phyloP scores from a whole-genome alignment of 2,113 vertebrate species.

The Oncorhynchus tshawytscha region DNA sequence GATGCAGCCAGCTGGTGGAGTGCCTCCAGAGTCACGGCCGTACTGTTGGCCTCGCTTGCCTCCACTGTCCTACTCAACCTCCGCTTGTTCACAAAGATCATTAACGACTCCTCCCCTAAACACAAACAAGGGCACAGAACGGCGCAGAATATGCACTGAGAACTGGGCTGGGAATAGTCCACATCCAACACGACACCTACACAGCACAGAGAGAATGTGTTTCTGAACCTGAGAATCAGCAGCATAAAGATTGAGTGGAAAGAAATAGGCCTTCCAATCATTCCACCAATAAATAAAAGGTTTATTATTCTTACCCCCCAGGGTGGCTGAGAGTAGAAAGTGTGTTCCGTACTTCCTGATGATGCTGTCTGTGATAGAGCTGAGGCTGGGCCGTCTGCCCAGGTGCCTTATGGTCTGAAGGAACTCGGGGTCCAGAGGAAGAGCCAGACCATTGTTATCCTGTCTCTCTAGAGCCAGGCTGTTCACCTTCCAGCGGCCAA shows the following conservation, averaged over 20 bases:
- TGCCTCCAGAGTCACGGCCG: conserved; percentile 76
- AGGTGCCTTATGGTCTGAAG: conserved; percentile 79
- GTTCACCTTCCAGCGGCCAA: conserved; percentile 84
- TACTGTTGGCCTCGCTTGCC: conserved; percentile 70
- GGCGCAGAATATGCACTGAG: neutral
- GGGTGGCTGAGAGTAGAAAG: conserved; percentile 78
- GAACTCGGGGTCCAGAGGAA: conserved; percentile 80
- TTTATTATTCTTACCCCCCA: conserved; percentile 72
- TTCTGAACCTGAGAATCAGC: neutral
- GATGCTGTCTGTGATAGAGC: conserved; percentile 77
- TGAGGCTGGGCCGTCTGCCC: conserved; percentile 76
- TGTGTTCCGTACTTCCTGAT: conserved; percentile 82
- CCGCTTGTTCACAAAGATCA: conserved; percentile 83
- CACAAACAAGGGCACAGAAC: neutral
- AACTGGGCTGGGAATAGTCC: neutral
- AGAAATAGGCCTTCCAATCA: too few species aligned
- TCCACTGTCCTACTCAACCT: conserved; percentile 74
- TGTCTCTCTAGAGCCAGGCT: conserved; percentile 79
- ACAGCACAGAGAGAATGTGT: neutral
- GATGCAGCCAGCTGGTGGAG: conserved; percentile 83
- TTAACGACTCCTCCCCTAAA: conserved; percentile 78
- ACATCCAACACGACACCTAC: neutral
- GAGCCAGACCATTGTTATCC: conserved; percentile 75
- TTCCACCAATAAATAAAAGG: neutral
- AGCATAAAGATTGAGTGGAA: neutral